Percentiles rank a stretch among this genome's conserved stretches.
Evolutionary conservation across 2,888 invertebrate species (phyloP).

Genomic region (Nudaria mundana): DNA sequence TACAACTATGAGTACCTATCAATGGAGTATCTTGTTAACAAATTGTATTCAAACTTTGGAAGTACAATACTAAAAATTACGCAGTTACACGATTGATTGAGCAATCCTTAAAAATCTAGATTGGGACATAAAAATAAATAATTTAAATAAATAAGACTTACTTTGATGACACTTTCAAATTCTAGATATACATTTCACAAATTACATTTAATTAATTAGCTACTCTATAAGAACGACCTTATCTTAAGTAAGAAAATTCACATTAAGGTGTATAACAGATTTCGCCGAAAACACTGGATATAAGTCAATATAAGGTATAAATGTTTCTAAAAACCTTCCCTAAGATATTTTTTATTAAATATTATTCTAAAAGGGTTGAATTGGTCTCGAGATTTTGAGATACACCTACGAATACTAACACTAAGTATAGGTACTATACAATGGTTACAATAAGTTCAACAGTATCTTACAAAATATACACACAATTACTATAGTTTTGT

Average conservation of each 20-base stretch:
- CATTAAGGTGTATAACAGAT: conserved; percentile 72
- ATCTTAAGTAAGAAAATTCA: conserved; percentile 65
- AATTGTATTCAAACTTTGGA: conserved; percentile 30
- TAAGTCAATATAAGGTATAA: conserved; percentile 59
- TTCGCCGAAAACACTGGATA: conserved; percentile 67
- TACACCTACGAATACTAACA: conserved; percentile 60
- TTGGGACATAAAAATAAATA: conserved; percentile 45
- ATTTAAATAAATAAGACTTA: conserved; percentile 31
- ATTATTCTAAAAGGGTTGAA: conserved; percentile 69
- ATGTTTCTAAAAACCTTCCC: conserved; percentile 67
- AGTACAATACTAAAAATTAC: conserved; percentile 45
- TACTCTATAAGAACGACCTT: conserved; percentile 57
- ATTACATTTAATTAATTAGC: conserved; percentile 42
- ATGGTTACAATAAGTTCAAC: conserved; percentile 56
- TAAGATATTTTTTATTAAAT: conserved; percentile 47
- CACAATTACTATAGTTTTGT: conserved; percentile 39
- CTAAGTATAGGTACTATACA: conserved; percentile 51
- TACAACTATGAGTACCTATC: conserved; percentile 12
- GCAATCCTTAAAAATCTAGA: conserved; percentile 60
- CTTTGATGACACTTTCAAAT: conserved; percentile 31
- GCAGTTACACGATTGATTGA: conserved; percentile 60
- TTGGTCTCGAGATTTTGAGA: conserved; percentile 78
- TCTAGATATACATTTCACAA: conserved; percentile 40
- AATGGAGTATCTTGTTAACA: too few species aligned
- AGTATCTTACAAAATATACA: conserved; percentile 76